Evolutionary conservation across 2,888 invertebrate genomes (phyloP), one percentile per base, ranked within the genome.

Genomic region (Odontomyia ornata): DNA sequence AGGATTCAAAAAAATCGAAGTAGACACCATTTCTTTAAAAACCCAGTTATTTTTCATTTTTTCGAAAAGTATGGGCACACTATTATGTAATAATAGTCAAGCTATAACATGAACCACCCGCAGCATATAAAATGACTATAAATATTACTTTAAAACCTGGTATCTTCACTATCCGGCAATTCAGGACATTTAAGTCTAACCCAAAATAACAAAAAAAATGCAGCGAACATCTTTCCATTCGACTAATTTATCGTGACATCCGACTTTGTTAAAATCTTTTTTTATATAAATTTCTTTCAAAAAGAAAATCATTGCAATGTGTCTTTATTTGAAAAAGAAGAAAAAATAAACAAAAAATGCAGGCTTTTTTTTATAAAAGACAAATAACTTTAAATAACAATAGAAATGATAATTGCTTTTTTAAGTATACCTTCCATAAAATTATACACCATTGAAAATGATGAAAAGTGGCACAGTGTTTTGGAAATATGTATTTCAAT

Each of bases 1-100:
- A 87, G 78, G 85, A 87, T 15, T 84, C 84, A 0, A 86, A 85
- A 67, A 86, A 87, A 81, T 82, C 82, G 2, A 87, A 87, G 81
- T 87, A 84, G 83, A 36, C n/a, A 7, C 36, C 36, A 36, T 9
- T 36, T 3, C 9, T 3, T 36, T 56, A n/a, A 18, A 23, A 36
- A 57, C 30, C 18, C 30, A 23, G 21, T 4, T 57, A 36, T 36
- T 57, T 73, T 73, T 60, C 60, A 43, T 73, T 73, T 73, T 60
- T 73, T 43, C 60, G 47, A 47, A 69, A 69, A 69, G 36, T 36
- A 52, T n/a, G 52, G 52, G 52, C 52, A 15, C 3, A 4, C 13
- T 52, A n/a, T 52, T n/a, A 52, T 36, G 9, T 36, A 9, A 36
- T 3, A 36, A 36, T 36, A 36, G 36, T 9, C 36, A 9, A 36